phyloP scores from a whole-genome alignment of 2,113 vertebrate species.

The Aegotheles bennettii region DNA sequence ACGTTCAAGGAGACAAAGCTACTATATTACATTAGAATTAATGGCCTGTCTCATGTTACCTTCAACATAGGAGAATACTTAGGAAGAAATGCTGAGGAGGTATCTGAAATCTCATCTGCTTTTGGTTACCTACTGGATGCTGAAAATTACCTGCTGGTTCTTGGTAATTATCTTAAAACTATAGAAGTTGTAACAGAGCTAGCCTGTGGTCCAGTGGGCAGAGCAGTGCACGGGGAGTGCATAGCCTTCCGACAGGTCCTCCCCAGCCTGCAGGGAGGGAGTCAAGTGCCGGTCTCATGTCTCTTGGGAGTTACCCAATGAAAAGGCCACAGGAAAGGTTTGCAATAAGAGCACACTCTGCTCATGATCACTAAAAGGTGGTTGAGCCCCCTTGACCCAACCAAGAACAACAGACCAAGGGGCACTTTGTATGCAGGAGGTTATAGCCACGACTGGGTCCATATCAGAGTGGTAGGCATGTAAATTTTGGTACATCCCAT shows the following conservation, averaged over 20 bases:
- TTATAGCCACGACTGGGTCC: neutral
- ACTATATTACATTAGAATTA: neutral
- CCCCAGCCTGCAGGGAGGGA: fast-evolving
- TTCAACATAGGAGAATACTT: neutral
- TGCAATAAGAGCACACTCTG: neutral
- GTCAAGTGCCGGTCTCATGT: neutral
- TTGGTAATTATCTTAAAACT: neutral
- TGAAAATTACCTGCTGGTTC: neutral
- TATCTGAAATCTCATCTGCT: neutral
- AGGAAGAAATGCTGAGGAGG: neutral
- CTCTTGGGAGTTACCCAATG: neutral
- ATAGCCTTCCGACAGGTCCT: neutral
- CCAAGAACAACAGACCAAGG: neutral
- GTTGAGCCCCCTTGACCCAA: neutral
- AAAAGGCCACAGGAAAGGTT: neutral
- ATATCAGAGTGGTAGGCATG: fast-evolving
- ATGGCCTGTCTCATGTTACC: neutral
- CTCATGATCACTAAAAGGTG: neutral
- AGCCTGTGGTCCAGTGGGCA: neutral
- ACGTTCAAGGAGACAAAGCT: neutral
- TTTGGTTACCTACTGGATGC: neutral
- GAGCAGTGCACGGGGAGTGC: neutral
- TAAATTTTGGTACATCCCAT: neutral
- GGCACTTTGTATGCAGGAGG: neutral
- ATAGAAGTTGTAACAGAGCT: neutral